These are phyloP conservation scores for Axea sp. DNA, from an alignment of 2,888 invertebrate genomes.

Conservation along the genomic window DNA sequence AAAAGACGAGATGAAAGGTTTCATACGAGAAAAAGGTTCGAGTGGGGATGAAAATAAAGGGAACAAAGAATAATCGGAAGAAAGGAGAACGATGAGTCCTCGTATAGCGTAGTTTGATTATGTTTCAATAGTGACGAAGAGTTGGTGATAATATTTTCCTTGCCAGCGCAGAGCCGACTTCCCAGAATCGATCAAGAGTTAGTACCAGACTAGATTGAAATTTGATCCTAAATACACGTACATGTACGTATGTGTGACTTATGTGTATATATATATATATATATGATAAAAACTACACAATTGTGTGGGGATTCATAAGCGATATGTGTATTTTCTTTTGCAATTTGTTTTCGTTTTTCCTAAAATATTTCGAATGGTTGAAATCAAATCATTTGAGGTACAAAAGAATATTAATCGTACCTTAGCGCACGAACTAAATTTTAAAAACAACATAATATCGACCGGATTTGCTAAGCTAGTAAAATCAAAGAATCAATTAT, in stretches of 20 bases:
- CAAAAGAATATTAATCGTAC: too few species aligned
- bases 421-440: too few species aligned
- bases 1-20: slow-evolving; percentile 47
- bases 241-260: not conserved
- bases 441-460: too few species aligned
- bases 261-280: not conserved
- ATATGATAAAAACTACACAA: too few species aligned
- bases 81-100: slow-evolving; percentile 20
- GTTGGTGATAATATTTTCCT: slow-evolving; percentile 47
- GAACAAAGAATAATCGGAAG: slow-evolving; percentile 7
- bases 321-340: too few species aligned
- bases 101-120: slow-evolving; percentile 51
- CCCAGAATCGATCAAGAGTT: slow-evolving; percentile 48
- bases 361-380: too few species aligned
- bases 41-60: slow-evolving; percentile 33
- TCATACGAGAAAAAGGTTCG: slow-evolving; percentile 21
- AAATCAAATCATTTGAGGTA: too few species aligned
- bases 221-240: slow-evolving; percentile 16
- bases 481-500: slow-evolving; percentile 10
- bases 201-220: slow-evolving; percentile 48
- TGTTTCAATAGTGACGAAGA: slow-evolving; percentile 47
- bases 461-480: slow-evolving; percentile 20
- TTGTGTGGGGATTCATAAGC: too few species aligned
- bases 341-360: too few species aligned
- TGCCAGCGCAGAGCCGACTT: slow-evolving; percentile 16